Base-by-base conservation (phyloP, 2,888 invertebrate species). In the Eupithecia insigniata region DNA sequence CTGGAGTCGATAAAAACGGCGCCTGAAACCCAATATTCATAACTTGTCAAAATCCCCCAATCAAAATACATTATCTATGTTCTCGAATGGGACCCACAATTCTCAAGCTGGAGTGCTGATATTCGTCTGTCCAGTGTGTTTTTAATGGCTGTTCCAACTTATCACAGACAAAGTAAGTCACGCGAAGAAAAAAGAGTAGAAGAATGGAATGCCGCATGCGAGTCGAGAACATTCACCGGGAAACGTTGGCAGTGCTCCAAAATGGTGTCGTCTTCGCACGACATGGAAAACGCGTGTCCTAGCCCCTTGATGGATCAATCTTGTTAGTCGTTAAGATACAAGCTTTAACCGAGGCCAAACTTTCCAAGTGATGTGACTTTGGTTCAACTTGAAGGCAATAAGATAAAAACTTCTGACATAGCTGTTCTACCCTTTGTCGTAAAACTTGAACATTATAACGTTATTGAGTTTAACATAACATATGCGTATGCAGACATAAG, bases 51-150 rank as follows among this genome's bases (percentile, higher is more conserved):
- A 79, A 77, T 79, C 68, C 76, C 79, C 81, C 80, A 81, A 84
- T 83, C 82, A 82, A 79, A 84, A 80, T 78, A 81, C 76, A 75
- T 81, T 78, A n/a, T n/a, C n/a, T n/a, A 81, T 79, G 78, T 79
- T 80, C 73, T 78, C 68, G 73, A 73, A 67, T 73, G 73, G 77
- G 80, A 78, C 78, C 78, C 75, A 79, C 70, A 62, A 34, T 76
- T 78, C 76, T 80, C 70, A 22, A 64, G 68, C 72, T 78, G 71
- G 67, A 70, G 58, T 60, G 60, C 58, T 66, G 62, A 66, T 73
- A 70, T 74, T 43, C 66, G 36, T 65, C 67, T 60, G 69, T 70
- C 69, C 61, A 73, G 67, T 66, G 67, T 76, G 66, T 68, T 71
- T 77, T 67, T 58, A 74, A 75, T 75, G 64, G 67, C 32, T 70